These are phyloP conservation scores for Siderastrea siderea DNA, from an alignment of 92 coral and sea anemone genomes.

Conservation along the genomic window DNA sequence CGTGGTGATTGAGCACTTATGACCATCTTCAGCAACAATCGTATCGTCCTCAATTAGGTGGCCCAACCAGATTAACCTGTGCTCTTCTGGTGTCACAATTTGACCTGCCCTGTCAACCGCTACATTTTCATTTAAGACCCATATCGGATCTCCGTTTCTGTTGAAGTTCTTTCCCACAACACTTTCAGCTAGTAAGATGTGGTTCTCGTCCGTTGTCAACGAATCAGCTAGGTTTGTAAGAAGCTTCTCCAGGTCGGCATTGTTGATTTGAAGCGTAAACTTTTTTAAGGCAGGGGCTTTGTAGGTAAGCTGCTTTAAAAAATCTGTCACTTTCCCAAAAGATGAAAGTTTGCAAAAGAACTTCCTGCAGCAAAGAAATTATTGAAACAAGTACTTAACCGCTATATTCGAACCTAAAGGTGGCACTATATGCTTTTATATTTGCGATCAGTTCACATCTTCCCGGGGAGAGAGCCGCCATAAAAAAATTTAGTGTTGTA, in stretches of 20 bases:
- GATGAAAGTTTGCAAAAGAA: slow-evolving; percentile 35
- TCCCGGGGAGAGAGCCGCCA: no score
- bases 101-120: slow-evolving; percentile 17
- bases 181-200: slow-evolving; percentile 19
- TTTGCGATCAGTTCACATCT: no score
- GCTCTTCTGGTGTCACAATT: slow-evolving; percentile 10
- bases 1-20: slow-evolving; percentile 12
- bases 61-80: slow-evolving; percentile 40
- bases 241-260: slow-evolving; percentile 26
- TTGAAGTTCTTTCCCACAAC: slow-evolving; percentile 39
- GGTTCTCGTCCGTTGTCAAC: slow-evolving; percentile 1
- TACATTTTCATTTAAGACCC: slow-evolving; percentile 45
- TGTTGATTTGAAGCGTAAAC: slow-evolving; percentile 20
- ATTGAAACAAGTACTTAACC: no score
- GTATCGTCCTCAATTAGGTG: slow-evolving; percentile 20
- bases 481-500: no score
- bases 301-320: slow-evolving; percentile 25
- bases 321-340: slow-evolving; percentile 32
- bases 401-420: no score
- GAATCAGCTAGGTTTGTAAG: slow-evolving; percentile 30
- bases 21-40: slow-evolving; percentile 7
- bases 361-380: not conserved
- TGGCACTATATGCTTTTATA: no score
- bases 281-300: slow-evolving; percentile 31
- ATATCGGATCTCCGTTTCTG: slow-evolving; percentile 29